A percentile compares a stretch with the other conserved stretches of the same genome.
phyloP scores from a whole-genome alignment of 1,140 invertebrate genomes.

The Saccostrea cuccullata region DNA sequence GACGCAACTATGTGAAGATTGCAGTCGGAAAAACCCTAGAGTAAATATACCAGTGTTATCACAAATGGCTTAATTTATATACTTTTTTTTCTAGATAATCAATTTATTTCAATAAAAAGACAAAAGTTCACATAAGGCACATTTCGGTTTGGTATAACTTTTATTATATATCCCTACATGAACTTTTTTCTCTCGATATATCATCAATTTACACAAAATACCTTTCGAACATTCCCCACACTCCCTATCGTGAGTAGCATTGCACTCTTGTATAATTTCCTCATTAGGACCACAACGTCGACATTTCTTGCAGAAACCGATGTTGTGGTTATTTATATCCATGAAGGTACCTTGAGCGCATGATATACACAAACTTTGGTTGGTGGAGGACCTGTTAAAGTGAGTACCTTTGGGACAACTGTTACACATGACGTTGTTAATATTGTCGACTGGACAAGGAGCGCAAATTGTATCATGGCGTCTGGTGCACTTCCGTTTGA shows the following conservation, averaged over 20 bases:
- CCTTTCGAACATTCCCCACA: neutral
- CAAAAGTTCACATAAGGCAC: no score
- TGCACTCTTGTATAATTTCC: neutral
- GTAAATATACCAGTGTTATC: neutral
- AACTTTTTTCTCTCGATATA: neutral
- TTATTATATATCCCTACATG: no score
- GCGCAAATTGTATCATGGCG: neutral
- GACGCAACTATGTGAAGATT: neutral
- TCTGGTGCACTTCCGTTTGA: neutral
- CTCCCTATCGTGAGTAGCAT: neutral
- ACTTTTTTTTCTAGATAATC: no score
- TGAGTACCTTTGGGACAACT: neutral
- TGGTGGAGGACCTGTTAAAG: neutral
- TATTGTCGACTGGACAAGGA: neutral
- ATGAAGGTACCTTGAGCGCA: neutral
- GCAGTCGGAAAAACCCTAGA: neutral
- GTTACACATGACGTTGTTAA: neutral
- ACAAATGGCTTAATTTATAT: neutral
- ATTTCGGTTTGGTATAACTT: no score
- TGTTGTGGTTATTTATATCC: neutral
- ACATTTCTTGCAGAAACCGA: neutral
- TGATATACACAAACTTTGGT: neutral
- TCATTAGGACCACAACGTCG: slow-evolving; percentile 6
- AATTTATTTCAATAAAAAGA: no score
- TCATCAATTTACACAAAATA: neutral